Evolutionary conservation across 2,797 vertebrate genomes (phyloP).

Genomic region (Sorex maritimensis): DNA sequence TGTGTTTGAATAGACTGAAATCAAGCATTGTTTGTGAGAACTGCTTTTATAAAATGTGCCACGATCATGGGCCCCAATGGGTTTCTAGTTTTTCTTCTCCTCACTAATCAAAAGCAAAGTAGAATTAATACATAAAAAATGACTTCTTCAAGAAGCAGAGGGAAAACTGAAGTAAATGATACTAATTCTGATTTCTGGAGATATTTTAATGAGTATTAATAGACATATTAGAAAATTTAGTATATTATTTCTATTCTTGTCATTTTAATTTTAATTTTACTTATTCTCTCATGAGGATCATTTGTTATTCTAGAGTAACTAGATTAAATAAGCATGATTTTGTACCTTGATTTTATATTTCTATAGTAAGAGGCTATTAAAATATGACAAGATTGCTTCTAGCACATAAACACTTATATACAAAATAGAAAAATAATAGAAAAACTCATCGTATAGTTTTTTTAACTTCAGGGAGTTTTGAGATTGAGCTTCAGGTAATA

Average conservation of each 20-base stretch:
- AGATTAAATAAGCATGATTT: neutral
- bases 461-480: conserved; percentile 14
- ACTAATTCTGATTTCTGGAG: neutral
- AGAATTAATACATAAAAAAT: conserved; percentile 12
- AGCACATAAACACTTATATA: neutral
- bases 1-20: neutral
- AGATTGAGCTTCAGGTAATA: neutral
- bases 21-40: neutral
- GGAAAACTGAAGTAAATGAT: neutral
- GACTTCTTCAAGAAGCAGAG: neutral
- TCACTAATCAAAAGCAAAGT: neutral
- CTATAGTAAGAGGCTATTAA: neutral
- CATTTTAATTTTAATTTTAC: conserved; percentile 52
- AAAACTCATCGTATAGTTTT: neutral
- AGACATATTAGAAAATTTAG: conserved; percentile 37
- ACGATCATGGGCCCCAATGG: neutral
- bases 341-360: neutral
- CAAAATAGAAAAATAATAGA: conserved; percentile 26
- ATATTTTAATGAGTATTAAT: conserved; percentile 14
- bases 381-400: neutral
- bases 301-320: neutral
- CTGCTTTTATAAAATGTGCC: neutral
- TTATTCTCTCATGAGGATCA: neutral
- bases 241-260: neutral
- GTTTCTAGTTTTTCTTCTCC: neutral